Base-by-base conservation (phyloP, 2,797 vertebrate species). In the Ctenosaura bakeri region DNA sequence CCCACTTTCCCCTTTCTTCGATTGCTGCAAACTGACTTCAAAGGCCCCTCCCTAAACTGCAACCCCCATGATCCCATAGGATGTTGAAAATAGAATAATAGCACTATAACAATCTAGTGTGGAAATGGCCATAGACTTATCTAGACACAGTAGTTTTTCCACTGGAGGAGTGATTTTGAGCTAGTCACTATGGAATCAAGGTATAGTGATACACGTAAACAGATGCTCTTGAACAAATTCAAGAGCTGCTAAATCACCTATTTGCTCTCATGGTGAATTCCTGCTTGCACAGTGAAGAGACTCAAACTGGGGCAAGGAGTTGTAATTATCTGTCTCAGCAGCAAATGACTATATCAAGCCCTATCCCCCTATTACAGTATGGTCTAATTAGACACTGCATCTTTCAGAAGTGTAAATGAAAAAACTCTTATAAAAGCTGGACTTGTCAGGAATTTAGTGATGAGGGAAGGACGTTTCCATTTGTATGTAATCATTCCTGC, bases 231-330 rank as follows among this genome's bases (percentile, higher is more conserved):
- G 69, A 77, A 62, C 87, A 91, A 42, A 32, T 29, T 8, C 89
- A 5, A 66, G 26, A 85, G 86, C 20, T 89, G 64, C 62, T 93
- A 76, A 2, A 46, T 6, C 59, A 69, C 59, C 81, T 92, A 81
- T 83, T 91, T 42, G 80, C 54, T 24, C 74, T 24, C 46, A 77
- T 83, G 29, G 2, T 4, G 32, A 91, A 90, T 83, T 32, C 20
- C 50, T 90, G 5, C 6, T 0, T 4, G 46, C 32, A 69, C 26
- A 20, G 86, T 64, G 66, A 64, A 29, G 92, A 84, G 52, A 81
- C 83, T 16, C 82, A 74, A 42, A 87, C 2, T 0, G 0, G 0
- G 0, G 0, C 77, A 85, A 54, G 35, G 10, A 94, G 24, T 69
- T 0, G 0, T 20, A 56, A 89, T 86, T 59, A 59, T n/a, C 82